phyloP scores from a whole-genome alignment of 2,113 vertebrate genomes.

The Callaeas wilsoni region DNA sequence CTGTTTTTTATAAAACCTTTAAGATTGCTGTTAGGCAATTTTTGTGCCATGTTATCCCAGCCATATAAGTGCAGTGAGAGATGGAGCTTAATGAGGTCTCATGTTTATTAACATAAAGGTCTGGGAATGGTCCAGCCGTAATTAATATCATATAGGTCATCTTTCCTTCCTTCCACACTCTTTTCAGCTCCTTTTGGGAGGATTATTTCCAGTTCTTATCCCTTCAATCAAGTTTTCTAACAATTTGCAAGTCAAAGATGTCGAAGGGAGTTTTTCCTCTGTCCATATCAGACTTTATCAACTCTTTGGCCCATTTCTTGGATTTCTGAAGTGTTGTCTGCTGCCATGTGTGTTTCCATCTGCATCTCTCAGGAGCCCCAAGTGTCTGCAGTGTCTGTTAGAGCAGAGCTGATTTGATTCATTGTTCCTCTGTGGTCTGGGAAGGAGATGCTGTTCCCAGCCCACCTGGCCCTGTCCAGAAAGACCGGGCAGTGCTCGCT shows the following conservation, averaged over 20 bases:
- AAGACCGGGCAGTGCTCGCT: neutral
- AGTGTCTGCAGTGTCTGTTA: neutral
- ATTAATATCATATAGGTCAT: neutral
- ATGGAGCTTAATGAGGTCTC: neutral
- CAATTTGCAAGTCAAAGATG: neutral
- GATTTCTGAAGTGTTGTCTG: neutral
- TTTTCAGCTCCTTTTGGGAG: neutral
- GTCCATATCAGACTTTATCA: neutral
- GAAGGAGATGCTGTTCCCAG: neutral
- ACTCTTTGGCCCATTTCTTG: neutral
- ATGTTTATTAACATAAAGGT: neutral
- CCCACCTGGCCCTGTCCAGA: neutral
- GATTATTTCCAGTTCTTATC: neutral
- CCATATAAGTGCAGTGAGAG: neutral
- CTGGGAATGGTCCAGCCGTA: neutral
- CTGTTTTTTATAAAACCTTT: slow-evolving; percentile 15
- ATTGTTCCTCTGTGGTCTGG: neutral
- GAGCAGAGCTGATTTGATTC: neutral
- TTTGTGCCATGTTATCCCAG: neutral
- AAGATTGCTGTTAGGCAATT: neutral
- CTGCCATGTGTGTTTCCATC: neutral
- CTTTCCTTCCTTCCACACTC: neutral
- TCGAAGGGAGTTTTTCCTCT: neutral
- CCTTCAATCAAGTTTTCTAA: neutral
- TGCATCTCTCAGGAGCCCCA: neutral